phyloP scores from a whole-genome alignment of 2,888 invertebrate species.

The Pammene aurita region DNA sequence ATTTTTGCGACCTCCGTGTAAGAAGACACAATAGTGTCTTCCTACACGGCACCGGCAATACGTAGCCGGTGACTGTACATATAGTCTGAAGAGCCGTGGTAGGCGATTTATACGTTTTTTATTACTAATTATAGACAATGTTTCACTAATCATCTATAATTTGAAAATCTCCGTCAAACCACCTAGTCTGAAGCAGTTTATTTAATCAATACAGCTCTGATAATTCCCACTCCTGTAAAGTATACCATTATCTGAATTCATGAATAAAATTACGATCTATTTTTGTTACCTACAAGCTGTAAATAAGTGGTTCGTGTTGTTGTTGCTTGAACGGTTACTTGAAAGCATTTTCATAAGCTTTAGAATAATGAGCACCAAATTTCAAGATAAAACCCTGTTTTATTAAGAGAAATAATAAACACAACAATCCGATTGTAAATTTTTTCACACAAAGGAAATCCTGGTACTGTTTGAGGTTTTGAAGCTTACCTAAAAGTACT shows the following conservation, averaged over 20 bases:
- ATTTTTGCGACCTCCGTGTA: no score
- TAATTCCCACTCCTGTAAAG: background rate
- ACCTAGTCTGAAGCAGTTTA: background rate
- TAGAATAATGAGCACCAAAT: background rate
- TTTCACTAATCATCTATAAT: background rate
- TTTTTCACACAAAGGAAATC: no score
- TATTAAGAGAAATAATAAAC: no score
- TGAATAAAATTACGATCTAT: slow-evolving; percentile 17
- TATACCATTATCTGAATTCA: slow-evolving; percentile 5
- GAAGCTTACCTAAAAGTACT: no score
- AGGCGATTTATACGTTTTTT: no score
- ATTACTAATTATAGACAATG: background rate
- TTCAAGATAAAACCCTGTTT: background rate
- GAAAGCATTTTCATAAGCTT: slow-evolving; percentile 17
- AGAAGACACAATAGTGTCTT: no score
- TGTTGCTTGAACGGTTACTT: slow-evolving; percentile 8
- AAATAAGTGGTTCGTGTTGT: background rate
- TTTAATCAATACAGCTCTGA: background rate
- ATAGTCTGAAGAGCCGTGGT: no score
- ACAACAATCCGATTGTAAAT: no score
- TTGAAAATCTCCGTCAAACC: background rate
- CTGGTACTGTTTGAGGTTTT: no score
- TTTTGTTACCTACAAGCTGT: slow-evolving; percentile 28
- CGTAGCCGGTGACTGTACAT: no score
- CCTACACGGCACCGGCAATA: no score